These are phyloP conservation scores for Cyrtonyx montezumae DNA, from an alignment of 2,113 vertebrate species.

Conservation along the genomic window DNA sequence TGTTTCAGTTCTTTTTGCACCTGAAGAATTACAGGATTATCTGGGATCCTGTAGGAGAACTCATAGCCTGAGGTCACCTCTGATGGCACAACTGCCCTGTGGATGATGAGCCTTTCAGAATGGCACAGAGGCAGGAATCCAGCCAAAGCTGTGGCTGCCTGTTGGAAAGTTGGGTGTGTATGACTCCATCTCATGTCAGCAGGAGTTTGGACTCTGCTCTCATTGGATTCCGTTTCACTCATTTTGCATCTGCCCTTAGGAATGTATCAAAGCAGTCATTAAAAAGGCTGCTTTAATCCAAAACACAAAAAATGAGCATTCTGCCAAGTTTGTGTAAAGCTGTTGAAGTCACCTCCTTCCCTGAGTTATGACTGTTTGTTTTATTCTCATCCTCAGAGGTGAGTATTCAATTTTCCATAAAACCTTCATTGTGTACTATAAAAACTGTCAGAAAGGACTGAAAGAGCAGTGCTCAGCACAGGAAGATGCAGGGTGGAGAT, in stretches of 20 bases:
- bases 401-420: neutral
- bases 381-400: neutral
- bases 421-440: neutral
- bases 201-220: neutral
- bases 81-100: neutral
- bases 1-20: neutral
- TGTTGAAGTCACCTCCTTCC: neutral
- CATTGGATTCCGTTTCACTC: neutral
- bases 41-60: neutral
- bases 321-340: neutral
- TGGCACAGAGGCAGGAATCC: neutral
- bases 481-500: neutral
- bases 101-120: neutral
- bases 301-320: neutral
- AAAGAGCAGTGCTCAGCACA: neutral
- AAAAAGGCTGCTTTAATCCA: neutral
- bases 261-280: neutral
- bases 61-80: neutral
- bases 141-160: neutral
- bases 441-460: neutral
- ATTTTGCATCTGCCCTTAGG: neutral
- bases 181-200: neutral
- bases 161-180: neutral
- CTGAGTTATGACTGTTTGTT: neutral
- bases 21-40: neutral